phyloP scores from a whole-genome alignment of 2,888 invertebrate species.

The Dolichopus griseipennis region DNA sequence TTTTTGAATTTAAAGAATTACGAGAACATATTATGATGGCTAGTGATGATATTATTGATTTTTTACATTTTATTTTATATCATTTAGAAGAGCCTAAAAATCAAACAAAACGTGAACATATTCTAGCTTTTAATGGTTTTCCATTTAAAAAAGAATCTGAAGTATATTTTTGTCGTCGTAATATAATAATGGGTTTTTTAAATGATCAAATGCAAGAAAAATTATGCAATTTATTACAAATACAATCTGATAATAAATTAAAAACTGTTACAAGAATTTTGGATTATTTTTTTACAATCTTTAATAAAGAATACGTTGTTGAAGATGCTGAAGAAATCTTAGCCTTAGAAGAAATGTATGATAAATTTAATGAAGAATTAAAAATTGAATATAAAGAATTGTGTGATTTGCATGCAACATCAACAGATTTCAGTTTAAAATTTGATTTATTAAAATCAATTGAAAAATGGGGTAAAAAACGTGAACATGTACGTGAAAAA shows the following conservation, averaged over 20 bases:
- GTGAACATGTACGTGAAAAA: background rate
- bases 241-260: slow-evolving; percentile 4
- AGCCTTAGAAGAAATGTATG: background rate
- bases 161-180: slow-evolving; percentile 4
- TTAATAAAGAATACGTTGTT: background rate
- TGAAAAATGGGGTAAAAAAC: slow-evolving; percentile 1
- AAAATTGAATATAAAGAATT: slow-evolving; percentile 3
- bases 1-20: background rate
- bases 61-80: slow-evolving; percentile 4
- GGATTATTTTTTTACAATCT: background rate
- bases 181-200: background rate
- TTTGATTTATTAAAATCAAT: slow-evolving; percentile 3
- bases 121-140: slow-evolving; percentile 1
- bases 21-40: background rate
- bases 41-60: background rate
- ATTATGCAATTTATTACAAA: slow-evolving; percentile 4
- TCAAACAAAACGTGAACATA: slow-evolving; percentile 6
- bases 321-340: background rate
- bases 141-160: slow-evolving; percentile 6
- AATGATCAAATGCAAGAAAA: background rate
- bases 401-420: slow-evolving; percentile 1
- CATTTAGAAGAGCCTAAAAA: background rate
- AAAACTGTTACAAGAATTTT: background rate
- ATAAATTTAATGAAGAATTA: slow-evolving; percentile 1
- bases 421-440: background rate